Percentiles rank a stretch among this genome's conserved stretches.
Evolutionary conservation across 2,797 vertebrate genomes (phyloP).

Genomic region (Enoplosus armatus): DNA sequence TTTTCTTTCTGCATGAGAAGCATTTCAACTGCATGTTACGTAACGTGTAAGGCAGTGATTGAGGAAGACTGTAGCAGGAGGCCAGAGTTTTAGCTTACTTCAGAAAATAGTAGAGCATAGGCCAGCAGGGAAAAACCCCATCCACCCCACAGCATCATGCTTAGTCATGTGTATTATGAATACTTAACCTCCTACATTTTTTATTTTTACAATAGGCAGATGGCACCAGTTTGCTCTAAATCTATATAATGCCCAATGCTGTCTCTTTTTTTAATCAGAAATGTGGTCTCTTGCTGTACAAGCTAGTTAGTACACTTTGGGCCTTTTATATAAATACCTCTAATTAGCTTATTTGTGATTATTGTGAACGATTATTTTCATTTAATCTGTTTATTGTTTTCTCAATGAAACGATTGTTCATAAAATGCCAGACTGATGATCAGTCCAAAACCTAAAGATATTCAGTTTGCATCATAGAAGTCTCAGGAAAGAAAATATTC

Average conservation of each 20-base stretch:
- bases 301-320: background rate
- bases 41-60: conserved; percentile 41
- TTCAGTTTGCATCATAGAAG: background rate
- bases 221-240: conserved; percentile 48
- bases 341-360: background rate
- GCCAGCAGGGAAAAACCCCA: conserved; percentile 12
- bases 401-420: background rate
- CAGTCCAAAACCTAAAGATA: no score
- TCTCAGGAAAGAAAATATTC: background rate
- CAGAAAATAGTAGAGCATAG: conserved; percentile 12
- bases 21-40: conserved; percentile 41
- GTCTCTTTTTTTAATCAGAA: conserved; percentile 6
- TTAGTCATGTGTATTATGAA: conserved; percentile 57
- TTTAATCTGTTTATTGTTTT: background rate
- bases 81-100: conserved; percentile 13
- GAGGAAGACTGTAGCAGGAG: conserved; percentile 15
- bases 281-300: background rate
- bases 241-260: conserved; percentile 2
- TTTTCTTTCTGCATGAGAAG: conserved; percentile 51
- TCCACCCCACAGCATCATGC: conserved; percentile 34
- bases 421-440: background rate
- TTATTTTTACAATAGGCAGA: conserved; percentile 55
- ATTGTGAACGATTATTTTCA: background rate
- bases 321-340: background rate
- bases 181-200: conserved; percentile 50